These are phyloP conservation scores for Sebastes cheni DNA, from an alignment of 2,797 vertebrate species.

Conservation along the genomic window DNA sequence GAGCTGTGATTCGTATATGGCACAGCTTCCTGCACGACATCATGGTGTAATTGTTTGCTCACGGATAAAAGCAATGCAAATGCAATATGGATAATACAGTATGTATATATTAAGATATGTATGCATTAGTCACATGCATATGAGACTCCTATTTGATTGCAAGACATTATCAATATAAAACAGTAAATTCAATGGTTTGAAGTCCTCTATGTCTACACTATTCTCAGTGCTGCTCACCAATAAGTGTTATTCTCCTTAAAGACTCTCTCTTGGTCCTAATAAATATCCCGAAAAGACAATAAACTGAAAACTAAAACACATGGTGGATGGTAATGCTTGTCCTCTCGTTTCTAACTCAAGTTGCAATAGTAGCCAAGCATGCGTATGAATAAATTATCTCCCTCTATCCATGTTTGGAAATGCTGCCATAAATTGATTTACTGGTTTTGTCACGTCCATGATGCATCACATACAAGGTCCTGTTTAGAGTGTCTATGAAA, in stretches of 20 bases:
- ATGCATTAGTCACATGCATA: background rate
- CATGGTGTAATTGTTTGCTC: conserved; percentile 7
- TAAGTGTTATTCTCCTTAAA: background rate
- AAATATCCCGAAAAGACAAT: background rate
- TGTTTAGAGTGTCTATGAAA: conserved; percentile 39
- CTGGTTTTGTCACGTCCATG: conserved; percentile 50
- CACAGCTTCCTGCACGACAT: background rate
- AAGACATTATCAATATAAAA: background rate
- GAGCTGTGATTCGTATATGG: background rate
- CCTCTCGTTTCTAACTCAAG: conserved; percentile 1
- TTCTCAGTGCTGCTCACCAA: background rate
- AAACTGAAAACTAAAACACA: background rate
- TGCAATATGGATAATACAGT: background rate
- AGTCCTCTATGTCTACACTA: background rate
- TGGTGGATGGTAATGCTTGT: background rate
- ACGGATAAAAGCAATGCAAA: background rate
- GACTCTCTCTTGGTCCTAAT: background rate
- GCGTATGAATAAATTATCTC: conserved; percentile 43
- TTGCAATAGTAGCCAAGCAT: conserved; percentile 8
- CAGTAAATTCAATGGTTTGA: background rate
- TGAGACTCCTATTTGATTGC: background rate
- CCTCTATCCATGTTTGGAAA: conserved; percentile 25
- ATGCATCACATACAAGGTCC: conserved; percentile 52
- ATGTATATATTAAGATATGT: background rate
- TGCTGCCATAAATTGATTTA: conserved; percentile 56